Base-by-base conservation (phyloP, 1,140 invertebrate species). In the Brachionus paranguensis region DNA sequence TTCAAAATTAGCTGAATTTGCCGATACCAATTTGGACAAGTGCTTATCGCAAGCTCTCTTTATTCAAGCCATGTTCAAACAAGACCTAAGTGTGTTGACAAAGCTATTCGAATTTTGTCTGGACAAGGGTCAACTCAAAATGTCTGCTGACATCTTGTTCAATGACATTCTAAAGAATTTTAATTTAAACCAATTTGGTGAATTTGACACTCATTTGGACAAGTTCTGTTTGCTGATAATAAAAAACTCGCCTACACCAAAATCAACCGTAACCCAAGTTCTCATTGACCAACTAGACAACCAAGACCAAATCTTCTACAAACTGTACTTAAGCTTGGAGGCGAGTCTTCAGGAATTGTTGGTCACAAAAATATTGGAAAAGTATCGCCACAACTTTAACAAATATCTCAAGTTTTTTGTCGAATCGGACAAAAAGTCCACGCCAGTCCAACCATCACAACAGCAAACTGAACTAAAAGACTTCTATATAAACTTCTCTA, bases 51-150 rank as follows among this genome's bases (percentile, higher is more conserved):
- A 76, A 76, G 72, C 27, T n/a, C 8, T 76, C 10, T 76, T 76
- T 50, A 76, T 76, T 27, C 72, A 76, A 29, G 72, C 72, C 45
- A 76, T 47, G 45, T 76, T 50, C 20, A 76, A 76, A 27, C 72
- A 76, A 33, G 72, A 76, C 20, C 47, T 76, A 50, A 50, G 10
- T n/a, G 72, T 76, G 1, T 11, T 76, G 2, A 47, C 50, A 24
- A 50, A 50, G 33, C 33, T 76, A 5, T 76, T 76, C 27, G 33
- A 76, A 12, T 76, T 76, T 76, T 76, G 47, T 53, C 41, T 76
- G 12, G 45, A 50, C 3, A 76, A 76, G 24, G 33, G 29, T 24
- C 24, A 50, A 3, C 8, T 76, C 0, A 47, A 47, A 20, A 47
- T 76, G 17, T 14, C 72, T 50, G 33, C 27, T 33, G 72, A 76